phyloP scores from a whole-genome alignment of 92 coral and sea anemone species.

The Diadumene lineata region DNA sequence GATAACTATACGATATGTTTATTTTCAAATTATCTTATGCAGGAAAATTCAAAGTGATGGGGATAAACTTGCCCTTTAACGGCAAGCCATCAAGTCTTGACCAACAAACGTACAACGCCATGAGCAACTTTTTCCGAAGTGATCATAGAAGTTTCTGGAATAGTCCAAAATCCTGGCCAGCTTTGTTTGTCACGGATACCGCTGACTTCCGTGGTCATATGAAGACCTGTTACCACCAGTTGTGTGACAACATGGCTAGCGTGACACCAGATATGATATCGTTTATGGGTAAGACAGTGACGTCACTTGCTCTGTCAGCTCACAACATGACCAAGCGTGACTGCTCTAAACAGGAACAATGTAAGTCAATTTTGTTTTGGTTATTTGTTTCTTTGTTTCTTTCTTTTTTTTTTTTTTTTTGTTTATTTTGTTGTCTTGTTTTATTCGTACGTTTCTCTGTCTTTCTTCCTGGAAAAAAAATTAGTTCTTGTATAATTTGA shows the following conservation, averaged over 20 bases:
- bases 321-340: slow-evolving; percentile 19
- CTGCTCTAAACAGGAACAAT: not conserved
- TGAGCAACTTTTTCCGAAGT: slow-evolving; percentile 40
- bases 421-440: too few relatives aligned
- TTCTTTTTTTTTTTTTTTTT: not conserved
- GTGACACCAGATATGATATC: slow-evolving; percentile 54
- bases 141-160: slow-evolving; percentile 64
- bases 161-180: slow-evolving; percentile 43
- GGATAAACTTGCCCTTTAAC: slow-evolving; percentile 22
- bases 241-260: slow-evolving; percentile 55
- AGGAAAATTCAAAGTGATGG: slow-evolving; percentile 21
- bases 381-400: not conserved
- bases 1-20: not conserved
- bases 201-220: slow-evolving; percentile 73
- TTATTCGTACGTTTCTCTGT: too few relatives aligned
- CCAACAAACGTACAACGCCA: not conserved
- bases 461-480: too few relatives aligned
- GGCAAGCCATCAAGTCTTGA: slow-evolving; percentile 2
- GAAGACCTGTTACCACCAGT: slow-evolving; percentile 59
- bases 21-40: not conserved
- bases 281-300: slow-evolving; percentile 58
- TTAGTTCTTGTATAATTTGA: too few relatives aligned
- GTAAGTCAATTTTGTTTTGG: not conserved
- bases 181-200: slow-evolving; percentile 64
- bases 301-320: slow-evolving; percentile 34